These are phyloP conservation scores for Drosophila multiciliata DNA, from an alignment of 2,888 invertebrate species.

Conservation along the genomic window DNA sequence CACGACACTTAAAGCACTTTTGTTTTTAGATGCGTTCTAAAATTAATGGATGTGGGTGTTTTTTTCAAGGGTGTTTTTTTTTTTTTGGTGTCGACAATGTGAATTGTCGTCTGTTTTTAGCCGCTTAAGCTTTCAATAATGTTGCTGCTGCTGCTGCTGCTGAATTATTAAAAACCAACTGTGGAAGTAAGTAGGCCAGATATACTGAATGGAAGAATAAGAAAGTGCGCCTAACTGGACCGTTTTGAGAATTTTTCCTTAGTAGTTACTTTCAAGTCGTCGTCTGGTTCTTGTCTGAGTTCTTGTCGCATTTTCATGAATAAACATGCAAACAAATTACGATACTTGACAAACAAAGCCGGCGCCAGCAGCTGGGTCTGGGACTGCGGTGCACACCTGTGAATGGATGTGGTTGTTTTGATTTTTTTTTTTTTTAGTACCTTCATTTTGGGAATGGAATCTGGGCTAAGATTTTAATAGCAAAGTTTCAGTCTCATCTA, in stretches of 20 bases:
- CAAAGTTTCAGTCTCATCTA: constrained; percentile 18
- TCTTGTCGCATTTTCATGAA: constrained; percentile 51
- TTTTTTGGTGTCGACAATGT: constrained; percentile 31
- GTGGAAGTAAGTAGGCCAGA: constrained; percentile 14
- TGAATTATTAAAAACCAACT: constrained; percentile 66
- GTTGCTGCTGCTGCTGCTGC: constrained; percentile 33
- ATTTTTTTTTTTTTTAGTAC: constrained; percentile 15
- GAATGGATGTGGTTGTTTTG: constrained; percentile 17
- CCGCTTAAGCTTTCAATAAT: constrained; percentile 69
- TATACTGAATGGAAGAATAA: not conserved
- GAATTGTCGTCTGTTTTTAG: constrained; percentile 42
- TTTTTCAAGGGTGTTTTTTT: constrained; percentile 18
- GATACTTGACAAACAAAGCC: constrained; percentile 56
- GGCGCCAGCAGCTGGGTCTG: constrained; percentile 58
- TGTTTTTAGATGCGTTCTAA: constrained; percentile 34
- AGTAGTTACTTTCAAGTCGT: constrained; percentile 12
- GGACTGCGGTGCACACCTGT: constrained; percentile 54
- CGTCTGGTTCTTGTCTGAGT: constrained; percentile 57
- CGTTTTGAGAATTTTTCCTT: constrained; percentile 38
- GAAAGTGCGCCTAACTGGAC: constrained; percentile 25
- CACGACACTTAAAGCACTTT: constrained; percentile 61
- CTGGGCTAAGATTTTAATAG: constrained; percentile 71
- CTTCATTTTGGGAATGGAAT: constrained; percentile 44
- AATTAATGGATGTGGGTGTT: constrained; percentile 10
- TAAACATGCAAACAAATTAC: constrained; percentile 73